Evolutionary conservation across 2,797 vertebrate species (phyloP).

Genomic region (Trichosurus vulpecula): DNA sequence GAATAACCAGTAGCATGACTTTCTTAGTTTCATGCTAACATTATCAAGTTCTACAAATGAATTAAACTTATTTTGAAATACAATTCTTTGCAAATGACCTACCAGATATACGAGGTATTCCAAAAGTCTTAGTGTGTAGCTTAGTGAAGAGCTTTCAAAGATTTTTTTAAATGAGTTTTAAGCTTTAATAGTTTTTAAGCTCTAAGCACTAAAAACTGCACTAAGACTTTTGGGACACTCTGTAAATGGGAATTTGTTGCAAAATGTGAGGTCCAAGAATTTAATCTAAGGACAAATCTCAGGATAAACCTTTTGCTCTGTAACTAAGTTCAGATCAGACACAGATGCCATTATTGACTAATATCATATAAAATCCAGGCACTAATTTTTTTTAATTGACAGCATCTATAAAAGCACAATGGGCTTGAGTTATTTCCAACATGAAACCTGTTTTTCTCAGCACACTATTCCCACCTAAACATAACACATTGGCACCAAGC

Average conservation of each 20-base stretch:
- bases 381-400: constrained; percentile 3
- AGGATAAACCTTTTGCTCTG: background rate
- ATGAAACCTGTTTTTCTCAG: constrained; percentile 25
- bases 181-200: background rate
- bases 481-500: background rate
- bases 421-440: constrained; percentile 24
- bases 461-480: background rate
- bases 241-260: background rate
- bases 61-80: background rate
- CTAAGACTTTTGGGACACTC: background rate
- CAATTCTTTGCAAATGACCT: background rate
- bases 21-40: background rate
- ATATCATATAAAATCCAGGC: background rate
- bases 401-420: background rate
- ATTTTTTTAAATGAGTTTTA: background rate
- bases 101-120: background rate
- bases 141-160: background rate
- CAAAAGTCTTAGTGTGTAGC: background rate
- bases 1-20: background rate
- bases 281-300: background rate
- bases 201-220: background rate
- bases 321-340: background rate
- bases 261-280: background rate
- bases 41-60: background rate
- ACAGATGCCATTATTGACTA: constrained; percentile 6